Evolutionary conservation across 1,140 invertebrate species (phyloP).

Genomic region (Lepidurus apus): DNA sequence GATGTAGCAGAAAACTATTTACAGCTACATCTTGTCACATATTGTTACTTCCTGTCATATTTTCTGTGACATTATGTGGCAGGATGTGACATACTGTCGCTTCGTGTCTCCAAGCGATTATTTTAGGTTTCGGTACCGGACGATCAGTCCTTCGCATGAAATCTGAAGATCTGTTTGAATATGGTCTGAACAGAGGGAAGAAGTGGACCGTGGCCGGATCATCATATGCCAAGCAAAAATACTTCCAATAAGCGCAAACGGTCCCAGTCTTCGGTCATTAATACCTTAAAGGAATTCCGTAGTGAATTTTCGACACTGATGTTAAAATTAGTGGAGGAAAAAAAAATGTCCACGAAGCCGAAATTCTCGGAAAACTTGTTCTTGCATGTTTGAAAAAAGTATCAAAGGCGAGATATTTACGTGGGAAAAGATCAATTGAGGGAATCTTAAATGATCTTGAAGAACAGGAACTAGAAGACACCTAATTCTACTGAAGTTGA

Average conservation of each 20-base stretch:
- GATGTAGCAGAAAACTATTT: too few species aligned
- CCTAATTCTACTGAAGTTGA: background rate
- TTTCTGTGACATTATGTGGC: too few species aligned
- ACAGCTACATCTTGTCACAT: too few species aligned
- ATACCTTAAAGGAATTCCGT: too few species aligned
- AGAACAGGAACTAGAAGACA: background rate
- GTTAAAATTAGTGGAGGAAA: too few species aligned
- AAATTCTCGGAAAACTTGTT: background rate
- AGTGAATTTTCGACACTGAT: too few species aligned
- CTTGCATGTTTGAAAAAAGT: background rate
- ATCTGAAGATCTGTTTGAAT: background rate
- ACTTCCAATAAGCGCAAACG: background rate
- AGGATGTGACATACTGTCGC: too few species aligned
- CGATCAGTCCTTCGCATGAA: background rate
- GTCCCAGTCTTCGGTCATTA: background rate
- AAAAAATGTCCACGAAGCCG: too few species aligned
- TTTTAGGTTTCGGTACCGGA: background rate
- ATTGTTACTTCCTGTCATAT: too few species aligned
- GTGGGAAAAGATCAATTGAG: background rate
- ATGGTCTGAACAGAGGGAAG: background rate
- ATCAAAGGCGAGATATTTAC: background rate
- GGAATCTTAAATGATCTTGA: background rate
- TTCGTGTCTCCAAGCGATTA: background rate
- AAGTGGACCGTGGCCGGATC: background rate
- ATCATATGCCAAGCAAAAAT: background rate